Evolutionary conservation across 2,888 invertebrate genomes (phyloP).

Genomic region (Pristionchus fissidentatus): DNA sequence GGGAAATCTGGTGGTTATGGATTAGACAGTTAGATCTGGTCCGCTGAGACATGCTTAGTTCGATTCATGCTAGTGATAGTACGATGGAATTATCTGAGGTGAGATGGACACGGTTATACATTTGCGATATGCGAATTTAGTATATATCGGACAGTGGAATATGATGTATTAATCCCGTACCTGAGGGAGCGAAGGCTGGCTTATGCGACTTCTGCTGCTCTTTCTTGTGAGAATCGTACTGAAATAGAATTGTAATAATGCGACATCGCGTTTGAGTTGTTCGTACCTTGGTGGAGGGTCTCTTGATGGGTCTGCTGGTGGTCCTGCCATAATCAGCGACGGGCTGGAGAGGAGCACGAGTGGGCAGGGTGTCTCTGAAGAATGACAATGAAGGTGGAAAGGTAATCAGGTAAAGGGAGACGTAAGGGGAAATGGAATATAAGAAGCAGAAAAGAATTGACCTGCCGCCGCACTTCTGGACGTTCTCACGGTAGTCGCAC

Average conservation of each 20-base stretch:
- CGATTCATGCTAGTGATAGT: constrained; percentile 1
- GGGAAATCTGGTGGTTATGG: constrained; percentile 31
- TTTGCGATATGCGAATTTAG: neutral
- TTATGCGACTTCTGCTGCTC: constrained; percentile 9
- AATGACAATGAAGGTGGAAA: neutral
- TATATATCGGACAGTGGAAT: neutral
- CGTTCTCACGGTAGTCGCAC: constrained; percentile 45
- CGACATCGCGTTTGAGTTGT: no score
- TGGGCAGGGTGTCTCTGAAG: constrained; percentile 28
- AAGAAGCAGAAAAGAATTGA: no score
- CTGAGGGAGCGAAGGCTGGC: constrained; percentile 38
- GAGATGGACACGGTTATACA: neutral
- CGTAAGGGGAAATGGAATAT: neutral
- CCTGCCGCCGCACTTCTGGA: constrained; percentile 1
- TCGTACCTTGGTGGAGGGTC: neutral
- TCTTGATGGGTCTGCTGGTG: constrained; percentile 7
- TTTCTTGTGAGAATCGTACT: constrained; percentile 33
- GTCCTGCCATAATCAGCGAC: neutral
- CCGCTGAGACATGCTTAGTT: neutral
- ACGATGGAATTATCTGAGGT: neutral
- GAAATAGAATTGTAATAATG: neutral
- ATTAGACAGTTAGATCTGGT: neutral
- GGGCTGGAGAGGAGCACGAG: neutral
- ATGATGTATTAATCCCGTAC: neutral
- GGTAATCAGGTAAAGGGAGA: neutral